Evolutionary conservation across 2,888 invertebrate species (phyloP), one percentile per base, ranked within the genome.

Genomic region (Smittia aterrima): DNA sequence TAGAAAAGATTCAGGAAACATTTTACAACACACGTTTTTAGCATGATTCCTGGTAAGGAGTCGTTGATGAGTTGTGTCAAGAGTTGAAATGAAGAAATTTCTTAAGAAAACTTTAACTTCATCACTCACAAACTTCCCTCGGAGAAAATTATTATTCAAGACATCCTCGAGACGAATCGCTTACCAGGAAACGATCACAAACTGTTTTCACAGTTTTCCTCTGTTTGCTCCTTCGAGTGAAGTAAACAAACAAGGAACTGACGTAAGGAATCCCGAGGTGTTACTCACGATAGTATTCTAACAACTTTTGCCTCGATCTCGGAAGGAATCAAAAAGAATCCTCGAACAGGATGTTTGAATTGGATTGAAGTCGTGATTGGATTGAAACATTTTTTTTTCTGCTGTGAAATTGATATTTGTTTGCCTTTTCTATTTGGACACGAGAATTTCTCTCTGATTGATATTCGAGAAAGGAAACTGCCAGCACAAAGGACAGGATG

Each of bases 201-300:
- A 53, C 68, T 68, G 68, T 68, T 68, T 68, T 68, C 68, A 68
- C 47, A 68, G 68, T 41, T 68, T n/a, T 53, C 32, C n/a, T 11
- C 22, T 20, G 16, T 20, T 13, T 18, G 41, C 38, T 66, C 40
- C 47, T 18, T 68, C 16, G n/a, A 47, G 9, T 7, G 7, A 3
- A 24, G 47, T 68, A 68, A 68, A 68, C 68, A 68, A 47, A 25
- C 24, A 68, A 68, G 32, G 9, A 38, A 68, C 32, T 32, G 32
- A 32, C 32, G 32, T 24, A 68, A 47, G 25, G 32, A 66, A 38
- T 32, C 22, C 20, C 18, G 16, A 66, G 66, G 66, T 66, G 66
- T 66, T 32, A 38, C 32, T n/a, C n/a, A 22, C 38, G 66, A 38
- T 32, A 68, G 68, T 41, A 68, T 68, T 68, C 47, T 68, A 24